Conservation (phyloP, 2,888 invertebrate species). For the Mythimna loreyi region DNA sequence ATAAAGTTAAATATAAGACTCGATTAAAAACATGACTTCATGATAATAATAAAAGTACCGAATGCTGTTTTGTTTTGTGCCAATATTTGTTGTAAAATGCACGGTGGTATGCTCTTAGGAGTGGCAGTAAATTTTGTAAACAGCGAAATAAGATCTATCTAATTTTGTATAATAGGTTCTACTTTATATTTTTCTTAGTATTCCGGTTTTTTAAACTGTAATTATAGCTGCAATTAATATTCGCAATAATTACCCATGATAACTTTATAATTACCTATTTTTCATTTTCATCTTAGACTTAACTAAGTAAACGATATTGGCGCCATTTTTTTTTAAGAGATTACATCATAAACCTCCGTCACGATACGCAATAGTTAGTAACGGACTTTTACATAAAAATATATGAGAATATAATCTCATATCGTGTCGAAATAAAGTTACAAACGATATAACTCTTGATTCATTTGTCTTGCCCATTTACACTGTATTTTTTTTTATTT, state of each 20-base stretch:
- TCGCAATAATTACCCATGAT: conserved; percentile 36
- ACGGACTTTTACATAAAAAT: conserved; percentile 26
- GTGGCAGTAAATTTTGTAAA: conserved; percentile 53
- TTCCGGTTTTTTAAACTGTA: conserved; percentile 42
- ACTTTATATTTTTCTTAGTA: conserved; percentile 31
- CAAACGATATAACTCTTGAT: conserved; percentile 43
- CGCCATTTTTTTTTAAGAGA: conserved; percentile 54
- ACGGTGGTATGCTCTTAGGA: conserved; percentile 42
- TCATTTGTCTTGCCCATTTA: conserved; percentile 55
- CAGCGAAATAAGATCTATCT: conserved; percentile 17
- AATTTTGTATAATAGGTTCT: conserved; percentile 15
- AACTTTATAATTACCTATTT: conserved; percentile 12
- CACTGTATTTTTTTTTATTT: conserved; percentile 33
- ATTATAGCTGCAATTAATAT: conserved; percentile 41
- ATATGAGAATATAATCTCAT: conserved; percentile 38
- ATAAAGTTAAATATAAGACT: conserved; percentile 27
- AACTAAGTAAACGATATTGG: conserved; percentile 35
- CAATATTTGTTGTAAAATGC: conserved; percentile 64
- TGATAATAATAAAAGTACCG: conserved; percentile 45
- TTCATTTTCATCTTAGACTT: conserved; percentile 12
- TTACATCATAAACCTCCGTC: conserved; percentile 12
- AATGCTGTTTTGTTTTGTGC: conserved; percentile 71
- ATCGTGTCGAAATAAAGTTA: conserved; percentile 38
- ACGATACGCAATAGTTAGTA: conserved; percentile 20
- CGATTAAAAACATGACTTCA: conserved; percentile 23